A percentile compares a stretch with the other conserved stretches of the same genome.
These are phyloP conservation scores for Danaus melanippus DNA, from an alignment of 1,140 invertebrate species.

Conservation along the genomic window DNA sequence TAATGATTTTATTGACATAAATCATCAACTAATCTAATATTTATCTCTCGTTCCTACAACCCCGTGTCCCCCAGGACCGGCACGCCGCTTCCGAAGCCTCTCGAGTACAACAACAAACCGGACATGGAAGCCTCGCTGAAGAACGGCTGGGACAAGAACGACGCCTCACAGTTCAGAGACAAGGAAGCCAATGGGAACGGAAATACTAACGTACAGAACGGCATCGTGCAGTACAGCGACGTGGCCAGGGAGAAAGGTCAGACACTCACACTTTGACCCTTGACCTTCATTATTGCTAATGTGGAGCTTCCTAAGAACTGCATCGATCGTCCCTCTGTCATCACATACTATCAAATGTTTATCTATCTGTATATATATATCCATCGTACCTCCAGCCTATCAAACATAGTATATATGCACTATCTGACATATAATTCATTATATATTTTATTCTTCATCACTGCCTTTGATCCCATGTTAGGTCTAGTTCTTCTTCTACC, in stretches of 20 bases:
- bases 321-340: not conserved
- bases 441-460: too few species aligned
- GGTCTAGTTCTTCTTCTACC: too few species aligned
- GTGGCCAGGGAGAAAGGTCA: constrained; percentile 76
- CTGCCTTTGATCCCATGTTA: too few species aligned
- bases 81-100: constrained; percentile 75
- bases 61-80: constrained; percentile 57
- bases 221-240: constrained; percentile 76
- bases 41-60: too few species aligned
- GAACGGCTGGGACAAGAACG: constrained; percentile 56
- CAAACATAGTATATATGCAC: too few species aligned
- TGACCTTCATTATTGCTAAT: not conserved
- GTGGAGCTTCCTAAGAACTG: not conserved
- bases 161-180: constrained; percentile 52
- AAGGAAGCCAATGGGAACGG: constrained; percentile 48
- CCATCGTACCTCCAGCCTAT: too few species aligned
- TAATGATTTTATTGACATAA: too few species aligned
- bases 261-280: not conserved
- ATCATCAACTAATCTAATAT: too few species aligned
- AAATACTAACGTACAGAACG: constrained; percentile 56
- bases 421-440: too few species aligned
- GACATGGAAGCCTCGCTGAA: constrained; percentile 57
- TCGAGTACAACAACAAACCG: constrained; percentile 76
- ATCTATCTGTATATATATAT: too few species aligned
- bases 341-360: not conserved